Base-by-base conservation (phyloP, 2,113 vertebrate species). In the Xyrauchen texanus region DNA sequence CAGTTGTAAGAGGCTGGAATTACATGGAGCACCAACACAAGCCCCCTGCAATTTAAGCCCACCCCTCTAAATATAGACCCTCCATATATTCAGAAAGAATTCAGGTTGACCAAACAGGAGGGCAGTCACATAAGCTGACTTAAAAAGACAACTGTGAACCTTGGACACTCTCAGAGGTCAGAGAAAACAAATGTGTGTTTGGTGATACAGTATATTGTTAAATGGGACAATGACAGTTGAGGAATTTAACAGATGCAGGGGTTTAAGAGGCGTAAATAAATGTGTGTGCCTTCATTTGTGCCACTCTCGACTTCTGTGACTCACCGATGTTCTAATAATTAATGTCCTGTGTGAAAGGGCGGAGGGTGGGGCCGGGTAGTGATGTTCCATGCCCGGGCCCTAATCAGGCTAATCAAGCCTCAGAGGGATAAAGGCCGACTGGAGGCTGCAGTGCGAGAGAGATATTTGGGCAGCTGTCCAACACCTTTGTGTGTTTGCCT, bases 51-150 rank as follows among this genome's bases (percentile, higher is more conserved):
- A 96, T 93, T 95, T 96, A 98, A 96, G 94, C 87, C 90, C 75
- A 0, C 78, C 82, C 55, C 88, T 89, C 96, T 98, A 99, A 97
- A 96, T 95, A 95, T 99, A 98, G 94, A 89, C 77, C 82, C 85
- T 85, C 87, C 88, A 81, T 91, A 89, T 85, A 92, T 88, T 87
- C 89, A 87, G 82, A 86, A 13, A 95, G 96, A 96, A 98, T 99
- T 94, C 89, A 90, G 89, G 86, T 90, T 93, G 91, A 93, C 93
- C 86, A 61, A 93, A 91, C 87, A 84, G 88, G 90, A 88, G 88
- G 83, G 88, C 13, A 13, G 6, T 13, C n/a, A 88, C 64, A 82
- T 90, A 90, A 89, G 67, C 21, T 89, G 93, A 95, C 85, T 92
- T 93, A 96, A 94, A 93, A 92, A 94, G 94, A 91, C 96, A 98